These are phyloP conservation scores for Plectrocnemia conspersa DNA, from an alignment of 1,140 invertebrate species.

Conservation along the genomic window DNA sequence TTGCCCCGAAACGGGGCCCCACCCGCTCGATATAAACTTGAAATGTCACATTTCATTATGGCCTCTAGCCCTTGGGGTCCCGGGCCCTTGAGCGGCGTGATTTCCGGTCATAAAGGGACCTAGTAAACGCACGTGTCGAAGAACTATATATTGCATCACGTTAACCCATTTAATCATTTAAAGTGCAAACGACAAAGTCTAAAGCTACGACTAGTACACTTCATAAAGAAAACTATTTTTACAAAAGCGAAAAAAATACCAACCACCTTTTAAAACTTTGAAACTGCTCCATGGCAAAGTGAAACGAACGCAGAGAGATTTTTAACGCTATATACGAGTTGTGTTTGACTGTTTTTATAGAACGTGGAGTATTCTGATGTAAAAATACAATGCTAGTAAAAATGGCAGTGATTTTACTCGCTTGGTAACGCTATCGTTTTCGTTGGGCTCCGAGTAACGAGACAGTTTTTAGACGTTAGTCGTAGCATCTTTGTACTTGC, in stretches of 20 bases:
- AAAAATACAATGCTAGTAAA: too few relatives aligned
- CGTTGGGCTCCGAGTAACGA: too few relatives aligned
- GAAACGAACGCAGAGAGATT: too few relatives aligned
- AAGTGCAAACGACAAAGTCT: slow-evolving; percentile 23
- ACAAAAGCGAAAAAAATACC: slow-evolving; percentile 12
- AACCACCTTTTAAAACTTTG: background rate
- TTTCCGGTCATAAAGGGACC: slow-evolving; percentile 33
- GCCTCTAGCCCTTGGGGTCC: slow-evolving; percentile 8
- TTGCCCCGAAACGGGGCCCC: background rate
- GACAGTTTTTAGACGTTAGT: too few relatives aligned
- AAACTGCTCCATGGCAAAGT: too few relatives aligned
- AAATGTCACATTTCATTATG: slow-evolving; percentile 32
- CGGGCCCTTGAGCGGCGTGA: slow-evolving; percentile 29
- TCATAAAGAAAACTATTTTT: slow-evolving; percentile 17
- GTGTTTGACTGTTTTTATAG: too few relatives aligned
- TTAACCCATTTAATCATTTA: slow-evolving; percentile 30
- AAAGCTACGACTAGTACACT: slow-evolving; percentile 2
- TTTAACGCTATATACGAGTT: too few relatives aligned
- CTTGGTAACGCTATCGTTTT: too few relatives aligned
- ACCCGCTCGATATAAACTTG: slow-evolving; percentile 23
- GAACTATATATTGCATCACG: slow-evolving; percentile 32
- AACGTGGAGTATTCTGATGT: too few relatives aligned
- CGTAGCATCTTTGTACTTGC: too few relatives aligned
- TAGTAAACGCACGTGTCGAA: slow-evolving; percentile 32
- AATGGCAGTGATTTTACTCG: too few relatives aligned